Percentiles rank a stretch among this genome's conserved stretches.
Evolutionary conservation across 2,113 vertebrate genomes (phyloP).

Genomic region (Triplophysa siluroides): DNA sequence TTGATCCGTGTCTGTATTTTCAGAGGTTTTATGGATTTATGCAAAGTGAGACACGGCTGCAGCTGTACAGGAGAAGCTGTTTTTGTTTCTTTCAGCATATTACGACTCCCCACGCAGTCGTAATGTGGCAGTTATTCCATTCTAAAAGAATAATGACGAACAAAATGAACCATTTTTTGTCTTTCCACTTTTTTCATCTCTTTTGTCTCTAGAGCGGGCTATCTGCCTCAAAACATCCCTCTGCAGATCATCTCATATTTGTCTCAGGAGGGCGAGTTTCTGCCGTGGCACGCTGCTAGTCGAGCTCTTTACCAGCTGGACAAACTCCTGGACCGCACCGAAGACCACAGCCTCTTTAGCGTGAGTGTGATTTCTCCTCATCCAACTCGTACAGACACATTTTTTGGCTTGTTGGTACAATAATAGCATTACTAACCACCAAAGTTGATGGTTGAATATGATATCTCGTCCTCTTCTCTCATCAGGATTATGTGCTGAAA

Average conservation of each 20-base stretch:
- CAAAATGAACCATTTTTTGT: background rate
- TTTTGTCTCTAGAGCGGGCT: constrained; percentile 83
- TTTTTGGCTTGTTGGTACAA: too few relatives aligned
- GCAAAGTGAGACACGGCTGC: constrained; percentile 36
- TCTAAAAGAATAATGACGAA: constrained; percentile 15
- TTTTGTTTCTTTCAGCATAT: background rate
- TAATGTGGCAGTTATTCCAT: constrained; percentile 17
- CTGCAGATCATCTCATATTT: constrained; percentile 94
- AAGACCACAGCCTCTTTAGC: constrained; percentile 94
- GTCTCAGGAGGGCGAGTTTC: constrained; percentile 91
- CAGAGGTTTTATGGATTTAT: constrained; percentile 50
- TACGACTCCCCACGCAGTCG: constrained; percentile 3
- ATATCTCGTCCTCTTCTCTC: too few relatives aligned
- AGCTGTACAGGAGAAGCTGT: constrained; percentile 22
- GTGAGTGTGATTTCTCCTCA: constrained; percentile 14
- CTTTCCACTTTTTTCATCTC: background rate
- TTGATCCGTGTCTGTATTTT: constrained; percentile 19
- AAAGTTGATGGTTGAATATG: too few relatives aligned
- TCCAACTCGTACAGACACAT: too few relatives aligned
- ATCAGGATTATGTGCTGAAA: constrained; percentile 91
- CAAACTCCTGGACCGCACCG: constrained; percentile 94
- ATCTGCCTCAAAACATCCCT: constrained; percentile 92
- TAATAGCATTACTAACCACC: too few relatives aligned
- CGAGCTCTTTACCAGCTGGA: constrained; percentile 92
- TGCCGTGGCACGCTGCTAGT: constrained; percentile 97